Evolutionary conservation across 2,797 vertebrate genomes (phyloP).

Genomic region (Hafferia zeledoni): DNA sequence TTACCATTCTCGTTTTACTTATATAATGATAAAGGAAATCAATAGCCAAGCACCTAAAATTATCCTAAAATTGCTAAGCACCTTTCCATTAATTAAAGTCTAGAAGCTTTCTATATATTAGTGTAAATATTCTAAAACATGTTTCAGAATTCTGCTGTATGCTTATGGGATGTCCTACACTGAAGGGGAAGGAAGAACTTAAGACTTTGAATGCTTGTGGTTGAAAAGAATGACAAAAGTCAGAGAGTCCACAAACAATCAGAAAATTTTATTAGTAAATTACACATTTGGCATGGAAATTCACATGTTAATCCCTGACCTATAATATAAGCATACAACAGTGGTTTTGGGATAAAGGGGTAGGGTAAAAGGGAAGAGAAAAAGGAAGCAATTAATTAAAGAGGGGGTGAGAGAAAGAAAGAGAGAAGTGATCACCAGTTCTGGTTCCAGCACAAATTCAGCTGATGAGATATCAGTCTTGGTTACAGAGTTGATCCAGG

Average conservation of each 20-base stretch:
- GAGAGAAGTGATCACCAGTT: not conserved
- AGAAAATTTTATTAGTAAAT: not conserved
- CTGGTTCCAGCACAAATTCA: not conserved
- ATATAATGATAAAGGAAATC: not conserved
- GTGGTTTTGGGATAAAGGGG: not conserved
- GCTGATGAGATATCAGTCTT: not conserved
- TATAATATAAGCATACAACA: too few relatives aligned
- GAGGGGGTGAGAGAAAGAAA: not conserved
- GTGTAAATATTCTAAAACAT: not conserved
- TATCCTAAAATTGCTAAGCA: not conserved
- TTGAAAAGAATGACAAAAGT: not conserved
- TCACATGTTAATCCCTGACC: not conserved
- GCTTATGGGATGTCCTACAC: not conserved
- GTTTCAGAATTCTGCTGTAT: not conserved
- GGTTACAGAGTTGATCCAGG: not conserved
- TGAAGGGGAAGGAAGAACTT: rapidly evolving
- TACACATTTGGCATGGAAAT: not conserved
- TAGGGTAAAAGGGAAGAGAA: not conserved
- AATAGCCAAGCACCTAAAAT: not conserved
- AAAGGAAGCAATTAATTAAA: not conserved
- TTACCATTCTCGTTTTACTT: not conserved
- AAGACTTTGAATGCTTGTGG: not conserved
- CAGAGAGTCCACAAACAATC: not conserved
- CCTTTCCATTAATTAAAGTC: not conserved
- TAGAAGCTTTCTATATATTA: not conserved